phyloP scores from a whole-genome alignment of 2,888 invertebrate species.

The Aradus depressus region DNA sequence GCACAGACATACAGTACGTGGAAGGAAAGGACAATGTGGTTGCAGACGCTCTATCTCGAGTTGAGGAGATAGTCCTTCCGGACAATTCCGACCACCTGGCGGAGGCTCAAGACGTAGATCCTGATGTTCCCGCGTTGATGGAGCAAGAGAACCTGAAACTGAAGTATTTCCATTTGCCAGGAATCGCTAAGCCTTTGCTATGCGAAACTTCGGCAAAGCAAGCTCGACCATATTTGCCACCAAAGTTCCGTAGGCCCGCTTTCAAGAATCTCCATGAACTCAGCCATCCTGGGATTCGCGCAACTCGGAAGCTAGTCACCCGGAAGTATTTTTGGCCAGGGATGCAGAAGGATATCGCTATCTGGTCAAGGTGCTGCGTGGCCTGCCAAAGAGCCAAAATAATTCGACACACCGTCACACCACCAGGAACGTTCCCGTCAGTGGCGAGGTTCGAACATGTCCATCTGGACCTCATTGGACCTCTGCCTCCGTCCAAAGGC shows the following conservation, averaged over 20 bases:
- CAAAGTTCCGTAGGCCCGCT: not conserved
- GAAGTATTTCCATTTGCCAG: constrained; percentile 26
- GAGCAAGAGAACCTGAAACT: constrained; percentile 21
- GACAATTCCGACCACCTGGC: not conserved
- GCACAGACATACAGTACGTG: constrained; percentile 21
- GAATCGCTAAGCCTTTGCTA: constrained; percentile 16
- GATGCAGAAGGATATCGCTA: constrained; percentile 29
- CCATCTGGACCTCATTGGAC: constrained; percentile 39
- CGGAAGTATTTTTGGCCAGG: constrained; percentile 32
- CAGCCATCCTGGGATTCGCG: constrained; percentile 30
- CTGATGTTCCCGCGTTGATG: not conserved
- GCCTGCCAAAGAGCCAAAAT: constrained; percentile 34
- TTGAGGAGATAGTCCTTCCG: not conserved
- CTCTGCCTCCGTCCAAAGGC: constrained; percentile 34
- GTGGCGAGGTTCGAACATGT: constrained; percentile 35
- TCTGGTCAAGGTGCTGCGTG: constrained; percentile 33
- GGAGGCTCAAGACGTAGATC: not conserved
- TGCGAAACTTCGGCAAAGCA: not conserved
- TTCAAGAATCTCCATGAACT: constrained; percentile 29
- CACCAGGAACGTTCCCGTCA: constrained; percentile 25
- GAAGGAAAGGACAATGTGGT: constrained; percentile 29
- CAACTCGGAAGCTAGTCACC: constrained; percentile 30
- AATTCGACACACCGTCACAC: constrained; percentile 29
- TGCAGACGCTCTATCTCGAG: constrained; percentile 27
- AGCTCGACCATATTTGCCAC: constrained; percentile 1